These are phyloP conservation scores for Dusona sp. DNA, from an alignment of 2,888 invertebrate species.

Conservation along the genomic window DNA sequence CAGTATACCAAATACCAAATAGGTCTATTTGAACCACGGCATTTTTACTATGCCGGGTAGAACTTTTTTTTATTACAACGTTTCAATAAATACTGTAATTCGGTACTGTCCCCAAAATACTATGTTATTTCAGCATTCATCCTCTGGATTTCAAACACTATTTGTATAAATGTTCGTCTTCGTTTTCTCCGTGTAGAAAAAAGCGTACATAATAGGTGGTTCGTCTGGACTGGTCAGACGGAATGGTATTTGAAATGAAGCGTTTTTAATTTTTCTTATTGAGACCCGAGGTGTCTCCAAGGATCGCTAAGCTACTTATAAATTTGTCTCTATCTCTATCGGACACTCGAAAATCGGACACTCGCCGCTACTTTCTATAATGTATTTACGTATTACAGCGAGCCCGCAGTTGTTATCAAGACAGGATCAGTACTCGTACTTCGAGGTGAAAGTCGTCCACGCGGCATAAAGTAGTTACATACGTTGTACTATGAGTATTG, in stretches of 20 bases:
- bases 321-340: slow-evolving; percentile 58
- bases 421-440: slow-evolving; percentile 68
- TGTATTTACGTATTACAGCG: slow-evolving; percentile 71
- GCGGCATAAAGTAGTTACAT: slow-evolving; percentile 43
- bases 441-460: slow-evolving; percentile 70
- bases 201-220: too few species aligned
- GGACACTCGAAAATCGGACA: slow-evolving; percentile 61
- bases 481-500: slow-evolving; percentile 34
- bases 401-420: slow-evolving; percentile 69
- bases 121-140: too few species aligned
- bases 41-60: too few species aligned
- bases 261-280: slow-evolving; percentile 29
- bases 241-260: neutral
- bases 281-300: slow-evolving; percentile 59
- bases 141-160: too few species aligned
- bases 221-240: too few species aligned
- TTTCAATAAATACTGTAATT: too few species aligned
- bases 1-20: too few species aligned
- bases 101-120: too few species aligned
- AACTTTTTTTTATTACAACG: too few species aligned
- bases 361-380: slow-evolving; percentile 71
- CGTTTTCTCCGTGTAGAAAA: too few species aligned
- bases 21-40: too few species aligned
- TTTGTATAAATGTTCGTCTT: too few species aligned
- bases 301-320: slow-evolving; percentile 30